These are phyloP conservation scores for Epinephelus coioides DNA, from an alignment of 2,797 vertebrate genomes.

Conservation along the genomic window DNA sequence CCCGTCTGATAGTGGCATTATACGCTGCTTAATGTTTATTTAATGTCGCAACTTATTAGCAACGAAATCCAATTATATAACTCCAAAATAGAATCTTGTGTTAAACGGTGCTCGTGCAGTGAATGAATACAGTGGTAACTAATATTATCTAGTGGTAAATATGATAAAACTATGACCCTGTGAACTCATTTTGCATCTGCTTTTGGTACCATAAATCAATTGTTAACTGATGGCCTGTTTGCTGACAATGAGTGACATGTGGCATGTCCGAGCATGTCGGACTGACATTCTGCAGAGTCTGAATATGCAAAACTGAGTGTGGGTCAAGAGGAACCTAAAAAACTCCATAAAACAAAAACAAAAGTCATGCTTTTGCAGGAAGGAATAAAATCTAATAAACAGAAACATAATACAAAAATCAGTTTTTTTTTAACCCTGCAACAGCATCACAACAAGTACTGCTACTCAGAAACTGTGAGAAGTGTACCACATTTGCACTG, in stretches of 20 bases:
- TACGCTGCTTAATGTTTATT: slow-evolving; percentile 22
- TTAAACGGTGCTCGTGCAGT: neutral
- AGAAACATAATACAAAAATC: neutral
- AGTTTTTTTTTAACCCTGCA: neutral
- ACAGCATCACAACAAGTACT: neutral
- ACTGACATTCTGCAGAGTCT: slow-evolving; percentile 5
- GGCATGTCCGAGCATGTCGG: neutral
- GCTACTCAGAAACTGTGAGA: neutral
- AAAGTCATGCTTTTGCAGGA: neutral
- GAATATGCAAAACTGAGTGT: slow-evolving; percentile 4
- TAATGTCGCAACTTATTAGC: slow-evolving; percentile 14
- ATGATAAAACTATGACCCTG: neutral
- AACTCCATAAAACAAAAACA: neutral
- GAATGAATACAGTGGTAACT: neutral
- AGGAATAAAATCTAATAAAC: neutral
- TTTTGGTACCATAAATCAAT: slow-evolving; percentile 19
- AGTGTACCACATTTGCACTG: neutral
- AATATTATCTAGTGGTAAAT: too few relatives aligned
- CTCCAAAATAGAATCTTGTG: neutral
- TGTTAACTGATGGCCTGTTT: neutral
- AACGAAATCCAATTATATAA: slow-evolving; percentile 2
- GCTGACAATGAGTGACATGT: slow-evolving; percentile 5
- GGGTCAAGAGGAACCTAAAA: slow-evolving; percentile 3
- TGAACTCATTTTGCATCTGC: neutral
- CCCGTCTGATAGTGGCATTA: slow-evolving; percentile 15